A percentile compares a stretch with the other conserved stretches of the same genome.
Evolutionary conservation across 2,797 vertebrate species (phyloP).

Genomic region (Rhynchotus rufescens): DNA sequence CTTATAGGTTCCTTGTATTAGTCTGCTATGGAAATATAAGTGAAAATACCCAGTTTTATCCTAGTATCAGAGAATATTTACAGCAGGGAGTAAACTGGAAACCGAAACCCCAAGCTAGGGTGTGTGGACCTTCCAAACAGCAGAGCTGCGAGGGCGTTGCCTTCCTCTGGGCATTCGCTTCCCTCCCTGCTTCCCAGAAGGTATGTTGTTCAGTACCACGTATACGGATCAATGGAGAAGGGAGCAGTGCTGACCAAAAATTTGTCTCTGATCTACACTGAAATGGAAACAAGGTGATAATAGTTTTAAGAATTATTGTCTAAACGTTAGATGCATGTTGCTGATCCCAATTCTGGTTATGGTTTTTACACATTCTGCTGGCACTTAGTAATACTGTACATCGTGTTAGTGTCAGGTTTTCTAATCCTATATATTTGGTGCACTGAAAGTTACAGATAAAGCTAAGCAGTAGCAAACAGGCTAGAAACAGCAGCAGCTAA

Average conservation of each 20-base stretch:
- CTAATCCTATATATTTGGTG: background rate
- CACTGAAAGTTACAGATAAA: conserved; percentile 47
- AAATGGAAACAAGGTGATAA: background rate
- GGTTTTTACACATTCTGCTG: background rate
- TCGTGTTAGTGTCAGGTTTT: conserved; percentile 23
- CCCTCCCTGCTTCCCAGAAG: background rate
- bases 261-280: background rate
- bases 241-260: fast-evolving
- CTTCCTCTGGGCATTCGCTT: fast-evolving
- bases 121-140: background rate
- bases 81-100: background rate
- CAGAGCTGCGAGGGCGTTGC: background rate
- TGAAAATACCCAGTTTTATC: background rate
- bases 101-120: no score
- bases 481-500: background rate
- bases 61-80: background rate
- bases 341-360: background rate
- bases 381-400: background rate
- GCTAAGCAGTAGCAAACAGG: background rate
- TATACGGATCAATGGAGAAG: background rate
- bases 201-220: fast-evolving
- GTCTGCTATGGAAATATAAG: background rate
- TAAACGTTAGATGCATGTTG: fast-evolving
- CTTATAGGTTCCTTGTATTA: background rate
- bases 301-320: background rate